These are phyloP conservation scores for Pseudomyrmex concolor DNA, from an alignment of 1,140 invertebrate species.

Conservation along the genomic window DNA sequence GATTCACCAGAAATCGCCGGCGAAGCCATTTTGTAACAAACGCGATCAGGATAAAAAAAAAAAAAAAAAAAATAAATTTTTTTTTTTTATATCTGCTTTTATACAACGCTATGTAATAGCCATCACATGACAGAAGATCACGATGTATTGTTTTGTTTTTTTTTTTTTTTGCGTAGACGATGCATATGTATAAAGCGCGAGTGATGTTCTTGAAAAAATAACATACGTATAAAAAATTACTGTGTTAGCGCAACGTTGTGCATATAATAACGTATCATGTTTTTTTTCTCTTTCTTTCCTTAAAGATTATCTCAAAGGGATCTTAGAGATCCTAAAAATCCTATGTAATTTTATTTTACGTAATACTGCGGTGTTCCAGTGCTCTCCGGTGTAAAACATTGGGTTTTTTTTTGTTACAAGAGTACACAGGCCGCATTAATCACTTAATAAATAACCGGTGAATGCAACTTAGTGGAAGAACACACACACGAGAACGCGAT, in stretches of 20 bases:
- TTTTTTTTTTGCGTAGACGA: conserved; percentile 9
- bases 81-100: not conserved
- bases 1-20: not conserved
- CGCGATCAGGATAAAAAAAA: not conserved
- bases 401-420: conserved; percentile 4
- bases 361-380: conserved; percentile 45
- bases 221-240: conserved; percentile 57
- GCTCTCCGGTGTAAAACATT: conserved; percentile 32
- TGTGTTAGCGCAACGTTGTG: conserved; percentile 30
- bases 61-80: not conserved
- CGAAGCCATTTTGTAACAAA: conserved; percentile 34
- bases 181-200: not conserved
- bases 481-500: conserved; percentile 10
- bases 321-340: not conserved
- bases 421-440: not conserved
- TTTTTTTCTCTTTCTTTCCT: not conserved
- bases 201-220: conserved; percentile 45
- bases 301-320: no score
- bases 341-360: conserved; percentile 7
- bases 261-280: not conserved
- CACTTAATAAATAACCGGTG: conserved; percentile 19
- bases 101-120: no score
- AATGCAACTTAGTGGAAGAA: conserved; percentile 7
- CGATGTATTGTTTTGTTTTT: not conserved
- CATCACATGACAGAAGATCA: no score